phyloP scores from a whole-genome alignment of 2,797 vertebrate genomes.

The Crax fasciolata region DNA sequence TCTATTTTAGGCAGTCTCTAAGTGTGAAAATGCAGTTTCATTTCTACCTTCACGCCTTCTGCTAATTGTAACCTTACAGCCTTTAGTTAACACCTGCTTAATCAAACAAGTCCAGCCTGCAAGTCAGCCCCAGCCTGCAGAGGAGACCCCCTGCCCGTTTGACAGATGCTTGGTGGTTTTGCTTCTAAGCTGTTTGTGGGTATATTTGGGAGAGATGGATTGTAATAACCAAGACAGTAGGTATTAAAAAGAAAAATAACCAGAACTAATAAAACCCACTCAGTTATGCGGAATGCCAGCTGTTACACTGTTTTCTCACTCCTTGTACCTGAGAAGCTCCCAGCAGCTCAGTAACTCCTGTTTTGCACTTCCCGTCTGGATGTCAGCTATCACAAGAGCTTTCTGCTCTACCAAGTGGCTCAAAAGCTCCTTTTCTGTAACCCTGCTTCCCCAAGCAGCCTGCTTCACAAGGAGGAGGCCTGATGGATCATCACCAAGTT shows the following conservation, averaged over 20 bases:
- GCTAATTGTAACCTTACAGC: neutral
- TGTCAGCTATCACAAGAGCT: neutral
- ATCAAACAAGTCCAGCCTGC: neutral
- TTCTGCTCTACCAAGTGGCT: neutral
- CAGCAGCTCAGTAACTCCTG: neutral
- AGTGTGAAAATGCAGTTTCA: conserved; percentile 9
- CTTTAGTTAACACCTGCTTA: neutral
- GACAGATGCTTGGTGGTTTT: neutral
- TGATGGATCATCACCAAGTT: conserved; percentile 56
- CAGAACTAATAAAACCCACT: neutral
- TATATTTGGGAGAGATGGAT: neutral
- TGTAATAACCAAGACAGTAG: neutral
- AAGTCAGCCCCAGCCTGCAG: neutral
- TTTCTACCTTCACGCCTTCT: conserved; percentile 38
- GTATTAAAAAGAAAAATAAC: neutral
- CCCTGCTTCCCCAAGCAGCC: neutral
- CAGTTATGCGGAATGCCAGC: neutral
- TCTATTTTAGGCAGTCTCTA: conserved; percentile 8
- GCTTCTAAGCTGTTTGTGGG: neutral
- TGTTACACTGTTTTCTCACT: neutral
- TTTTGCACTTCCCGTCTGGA: neutral
- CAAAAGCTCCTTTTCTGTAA: neutral
- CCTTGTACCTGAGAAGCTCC: neutral
- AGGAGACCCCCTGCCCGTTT: neutral
- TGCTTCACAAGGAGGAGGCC: neutral